Percentiles rank a stretch among this genome's conserved stretches.
phyloP scores from a whole-genome alignment of 2,113 vertebrate genomes.

The Sciurus niger region DNA sequence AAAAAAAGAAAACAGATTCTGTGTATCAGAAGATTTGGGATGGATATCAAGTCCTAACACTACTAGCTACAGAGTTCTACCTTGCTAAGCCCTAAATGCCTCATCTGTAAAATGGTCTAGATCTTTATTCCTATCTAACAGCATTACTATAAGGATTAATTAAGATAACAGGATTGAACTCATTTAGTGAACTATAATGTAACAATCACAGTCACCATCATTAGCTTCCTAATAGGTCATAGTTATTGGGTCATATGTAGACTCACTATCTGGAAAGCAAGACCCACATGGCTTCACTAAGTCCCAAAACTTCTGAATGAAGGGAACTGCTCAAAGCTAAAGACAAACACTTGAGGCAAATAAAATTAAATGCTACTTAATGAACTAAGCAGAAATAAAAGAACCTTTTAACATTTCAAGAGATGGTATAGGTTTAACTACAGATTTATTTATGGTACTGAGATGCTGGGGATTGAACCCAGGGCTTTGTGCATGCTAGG shows the following conservation, averaged over 20 bases:
- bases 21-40: not conserved
- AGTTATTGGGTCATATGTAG: not conserved
- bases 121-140: not conserved
- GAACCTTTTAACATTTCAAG: conserved; percentile 3
- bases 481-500: no score
- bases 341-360: conserved; percentile 28
- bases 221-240: not conserved
- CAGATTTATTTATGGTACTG: no score
- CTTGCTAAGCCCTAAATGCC: not conserved
- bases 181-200: conserved; percentile 28
- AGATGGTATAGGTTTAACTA: not conserved
- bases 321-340: conserved; percentile 43
- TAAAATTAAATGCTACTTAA: conserved; percentile 52
- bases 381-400: conserved; percentile 24
- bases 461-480: no score
- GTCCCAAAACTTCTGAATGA: conserved; percentile 1
- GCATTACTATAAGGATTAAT: not conserved
- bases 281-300: conserved; percentile 22
- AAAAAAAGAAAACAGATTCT: conserved; percentile 43
- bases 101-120: conserved; percentile 42
- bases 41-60: not conserved
- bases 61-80: not conserved
- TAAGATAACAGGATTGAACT: conserved; percentile 16
- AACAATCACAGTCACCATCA: conserved; percentile 30
- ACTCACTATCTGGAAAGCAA: not conserved